Evolutionary conservation across 2,888 invertebrate genomes (phyloP).

Genomic region (Trachelus tabidus): DNA sequence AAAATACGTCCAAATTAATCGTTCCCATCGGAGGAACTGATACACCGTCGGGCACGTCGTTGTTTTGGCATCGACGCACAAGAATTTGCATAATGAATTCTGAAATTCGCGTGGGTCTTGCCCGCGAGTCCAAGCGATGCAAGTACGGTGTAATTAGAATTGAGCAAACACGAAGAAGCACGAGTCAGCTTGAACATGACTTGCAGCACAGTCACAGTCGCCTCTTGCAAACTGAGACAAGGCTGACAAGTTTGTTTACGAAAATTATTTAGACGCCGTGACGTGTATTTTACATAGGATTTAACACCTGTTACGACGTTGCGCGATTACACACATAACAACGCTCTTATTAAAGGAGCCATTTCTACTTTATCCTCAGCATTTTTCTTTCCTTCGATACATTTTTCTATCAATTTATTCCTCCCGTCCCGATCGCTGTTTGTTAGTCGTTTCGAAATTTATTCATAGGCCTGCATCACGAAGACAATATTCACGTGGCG

Average conservation of each 20-base stretch:
- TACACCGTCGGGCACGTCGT: not conserved
- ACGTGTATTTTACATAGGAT: not conserved
- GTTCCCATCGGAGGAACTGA: not conserved
- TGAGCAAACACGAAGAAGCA: not conserved
- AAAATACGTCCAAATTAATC: not conserved
- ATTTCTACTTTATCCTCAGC: not conserved
- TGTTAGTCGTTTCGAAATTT: slow-evolving; percentile 9
- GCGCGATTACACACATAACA: not conserved
- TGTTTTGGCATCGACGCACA: not conserved
- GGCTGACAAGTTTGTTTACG: slow-evolving; percentile 25
- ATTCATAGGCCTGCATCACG: slow-evolving; percentile 29
- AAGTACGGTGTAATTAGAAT: not conserved
- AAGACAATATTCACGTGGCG: slow-evolving; percentile 15
- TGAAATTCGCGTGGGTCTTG: slow-evolving; percentile 21
- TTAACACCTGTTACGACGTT: not conserved
- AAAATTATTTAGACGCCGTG: slow-evolving; percentile 22
- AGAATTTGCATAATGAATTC: slow-evolving; percentile 31
- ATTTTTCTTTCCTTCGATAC: no score
- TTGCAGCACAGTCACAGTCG: not conserved
- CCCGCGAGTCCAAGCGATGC: not conserved
- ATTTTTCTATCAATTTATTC: no score
- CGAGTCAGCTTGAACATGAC: not conserved
- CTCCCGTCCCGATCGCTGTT: not conserved
- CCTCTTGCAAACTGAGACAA: slow-evolving; percentile 22
- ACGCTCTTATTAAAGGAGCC: not conserved